Conservation (phyloP, 1,140 invertebrate genomes). For the Mya arenaria region DNA sequence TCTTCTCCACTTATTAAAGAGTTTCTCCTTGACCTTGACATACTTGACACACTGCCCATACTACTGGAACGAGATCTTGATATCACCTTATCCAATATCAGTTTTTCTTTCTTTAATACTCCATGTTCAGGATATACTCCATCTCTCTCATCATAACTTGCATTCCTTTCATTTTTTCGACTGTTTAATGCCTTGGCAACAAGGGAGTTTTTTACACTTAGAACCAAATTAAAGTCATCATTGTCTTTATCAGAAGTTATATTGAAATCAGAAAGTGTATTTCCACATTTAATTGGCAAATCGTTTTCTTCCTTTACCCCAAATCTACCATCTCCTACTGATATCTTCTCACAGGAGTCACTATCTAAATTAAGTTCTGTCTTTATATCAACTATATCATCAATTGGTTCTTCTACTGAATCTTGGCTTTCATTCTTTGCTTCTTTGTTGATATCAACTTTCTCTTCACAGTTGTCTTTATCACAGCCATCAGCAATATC, state of each 20-base stretch:
- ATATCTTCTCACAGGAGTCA: conserved; percentile 5
- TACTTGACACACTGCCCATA: conserved; percentile 12
- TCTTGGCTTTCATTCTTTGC: too few species aligned
- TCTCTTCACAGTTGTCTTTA: too few species aligned
- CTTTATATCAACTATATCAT: too few species aligned
- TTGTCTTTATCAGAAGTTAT: background rate
- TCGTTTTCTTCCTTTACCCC: conserved; percentile 23
- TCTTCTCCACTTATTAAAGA: conserved; percentile 31
- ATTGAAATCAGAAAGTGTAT: background rate
- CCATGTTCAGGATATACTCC: background rate
- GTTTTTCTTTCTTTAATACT: too few species aligned
- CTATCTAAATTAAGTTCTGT: too few species aligned
- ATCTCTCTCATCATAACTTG: conserved; percentile 1
- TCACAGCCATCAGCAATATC: too few species aligned
- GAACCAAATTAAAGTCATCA: too few species aligned
- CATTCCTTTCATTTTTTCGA: background rate
- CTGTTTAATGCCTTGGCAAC: too few species aligned
- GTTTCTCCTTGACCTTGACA: background rate
- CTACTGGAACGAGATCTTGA: conserved; percentile 26
- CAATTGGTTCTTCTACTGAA: too few species aligned
- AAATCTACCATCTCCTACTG: conserved; percentile 8
- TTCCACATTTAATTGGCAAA: background rate
- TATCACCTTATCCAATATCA: too few species aligned
- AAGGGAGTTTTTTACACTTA: too few species aligned
- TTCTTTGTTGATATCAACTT: too few species aligned